Evolutionary conservation across 2,113 vertebrate genomes (phyloP), one percentile per base, ranked within the genome.

Genomic region (Pachyramphus minor): DNA sequence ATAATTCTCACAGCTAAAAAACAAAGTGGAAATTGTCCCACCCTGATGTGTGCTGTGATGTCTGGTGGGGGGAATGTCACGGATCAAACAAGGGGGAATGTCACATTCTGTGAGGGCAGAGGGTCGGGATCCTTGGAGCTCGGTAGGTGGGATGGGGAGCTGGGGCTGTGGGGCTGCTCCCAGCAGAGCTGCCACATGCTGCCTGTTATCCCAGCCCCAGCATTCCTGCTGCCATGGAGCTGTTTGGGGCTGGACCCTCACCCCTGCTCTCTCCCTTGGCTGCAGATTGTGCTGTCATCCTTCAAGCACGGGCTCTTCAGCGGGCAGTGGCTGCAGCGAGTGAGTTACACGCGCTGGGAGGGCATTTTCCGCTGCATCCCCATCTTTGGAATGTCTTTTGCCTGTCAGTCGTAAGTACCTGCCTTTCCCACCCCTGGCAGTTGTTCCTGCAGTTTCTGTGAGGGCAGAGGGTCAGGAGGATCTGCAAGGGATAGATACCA

Each of bases 381-480:
- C 97, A 99, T 99, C 98, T 99, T 99, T 52, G 99, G 99, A 98
- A 99, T 99, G 99, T 99, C 99, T 69, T 99, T 99, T 89, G 99
- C 99, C 98, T 99, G 99, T 93, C 99, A 99, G 98, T 99, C 99
- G 99, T 99, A 98, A 99, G 99, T 99, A 98, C 97, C 62, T 64
- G 80, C 88, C 28, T 1, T 56, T 68, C 84, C 83, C 33, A 5
- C 84, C 82, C 44, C 84, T 49, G 84, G 82, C 71, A 44, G 52
- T 22, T 20, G 91, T 59, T 67, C 31, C 56, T 15, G 21, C 73
- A 4, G 53, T 41, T 71, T 82, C 30, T 53, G 76, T 35, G 68
- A 64, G 88, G 90, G 62, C 60, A 74, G 59, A 53, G 93, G 90
- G 81, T 87, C 67, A 28, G 1, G 17, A 69, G 77, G 89, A 37